A percentile compares a stretch with the other conserved stretches of the same genome.
Conservation (phyloP, 2,797 vertebrate species). For the Erethizon dorsatum region DNA sequence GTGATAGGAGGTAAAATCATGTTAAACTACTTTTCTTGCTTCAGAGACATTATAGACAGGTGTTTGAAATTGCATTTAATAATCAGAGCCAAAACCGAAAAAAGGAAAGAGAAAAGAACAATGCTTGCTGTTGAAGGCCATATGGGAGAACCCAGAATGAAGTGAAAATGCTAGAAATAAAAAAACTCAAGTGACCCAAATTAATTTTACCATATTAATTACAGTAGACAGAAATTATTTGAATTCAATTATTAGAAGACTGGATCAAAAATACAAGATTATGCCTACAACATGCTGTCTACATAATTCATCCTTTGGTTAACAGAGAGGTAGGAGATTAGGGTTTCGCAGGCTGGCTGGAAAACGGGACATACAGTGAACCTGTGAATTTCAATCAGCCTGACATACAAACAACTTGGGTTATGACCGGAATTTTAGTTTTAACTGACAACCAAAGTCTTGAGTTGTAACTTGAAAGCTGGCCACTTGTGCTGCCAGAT, state of each 20-base stretch:
- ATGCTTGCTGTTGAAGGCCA: background rate
- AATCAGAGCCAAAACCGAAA: background rate
- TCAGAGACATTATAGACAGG: background rate
- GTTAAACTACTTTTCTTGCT: background rate
- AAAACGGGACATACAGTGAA: background rate
- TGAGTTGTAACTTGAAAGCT: background rate
- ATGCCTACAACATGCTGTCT: background rate
- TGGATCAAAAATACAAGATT: slow-evolving; percentile 1
- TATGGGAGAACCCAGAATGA: background rate
- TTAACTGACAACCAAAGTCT: background rate
- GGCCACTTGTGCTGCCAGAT: background rate
- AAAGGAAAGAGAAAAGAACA: background rate
- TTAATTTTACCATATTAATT: slow-evolving; percentile 1
- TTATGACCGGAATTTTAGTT: background rate
- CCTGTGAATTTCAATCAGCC: background rate
- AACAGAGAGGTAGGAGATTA: background rate
- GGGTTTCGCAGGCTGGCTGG: background rate
- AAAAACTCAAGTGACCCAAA: background rate
- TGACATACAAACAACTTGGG: background rate
- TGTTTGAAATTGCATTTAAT: slow-evolving; percentile 31
- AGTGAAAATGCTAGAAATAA: slow-evolving; percentile 5
- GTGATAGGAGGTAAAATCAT: background rate
- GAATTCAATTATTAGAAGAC: background rate
- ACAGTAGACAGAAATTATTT: background rate
- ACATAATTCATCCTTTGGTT: background rate